Evolutionary conservation across 2,888 invertebrate species (phyloP).

Genomic region (Pammene aurita): DNA sequence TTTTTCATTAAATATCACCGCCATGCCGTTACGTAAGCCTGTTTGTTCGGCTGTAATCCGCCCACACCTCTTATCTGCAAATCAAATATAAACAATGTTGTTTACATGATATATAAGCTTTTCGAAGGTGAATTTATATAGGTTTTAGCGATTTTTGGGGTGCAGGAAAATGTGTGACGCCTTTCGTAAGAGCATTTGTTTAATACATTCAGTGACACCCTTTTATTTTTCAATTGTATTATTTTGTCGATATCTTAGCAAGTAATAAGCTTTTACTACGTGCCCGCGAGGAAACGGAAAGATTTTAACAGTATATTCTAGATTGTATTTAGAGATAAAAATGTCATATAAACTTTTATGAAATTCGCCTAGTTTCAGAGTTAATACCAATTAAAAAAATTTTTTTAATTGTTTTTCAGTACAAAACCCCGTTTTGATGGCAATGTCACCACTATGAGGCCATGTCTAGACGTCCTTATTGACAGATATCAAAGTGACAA

Average conservation of each 20-base stretch:
- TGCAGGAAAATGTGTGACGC: background rate
- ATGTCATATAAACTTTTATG: too few species aligned
- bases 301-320: too few species aligned
- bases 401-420: too few species aligned
- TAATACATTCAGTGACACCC: constrained; percentile 1
- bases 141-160: background rate
- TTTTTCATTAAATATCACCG: constrained; percentile 39
- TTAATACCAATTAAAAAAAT: too few species aligned
- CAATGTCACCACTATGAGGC: too few species aligned
- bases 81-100: constrained; percentile 43
- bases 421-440: too few species aligned
- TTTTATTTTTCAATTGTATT: background rate
- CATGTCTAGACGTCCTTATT: too few species aligned
- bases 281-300: too few species aligned
- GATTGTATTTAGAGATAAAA: too few species aligned
- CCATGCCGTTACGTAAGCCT: constrained; percentile 56
- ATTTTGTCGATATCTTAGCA: background rate
- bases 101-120: constrained; percentile 37
- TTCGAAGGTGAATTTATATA: constrained; percentile 29
- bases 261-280: constrained; percentile 4
- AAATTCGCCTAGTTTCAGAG: too few species aligned
- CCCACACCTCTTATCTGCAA: constrained; percentile 41
- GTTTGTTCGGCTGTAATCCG: constrained; percentile 56
- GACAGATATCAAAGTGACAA: too few species aligned
- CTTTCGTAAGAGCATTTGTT: constrained; percentile 4